These are phyloP conservation scores for roundworm (Caenorhabditis elegans) DNA, from an alignment of 1,140 invertebrate genomes.

Conservation along the genomic window WBcel235 BX284602.5:4625001-4625500, in stretches of 20 bases:
- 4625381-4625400: not conserved
- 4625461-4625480: not conserved
- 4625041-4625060: not conserved
- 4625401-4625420: not conserved
- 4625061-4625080: not conserved
- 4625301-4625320: not conserved
- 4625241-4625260: not conserved
- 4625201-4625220: not conserved
- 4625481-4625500: not conserved
- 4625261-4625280: not conserved
- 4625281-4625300: not conserved
- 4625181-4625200: not conserved
- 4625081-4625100: conserved; percentile 1
- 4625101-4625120: conserved; percentile 5
- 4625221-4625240: not conserved
- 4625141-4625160: not conserved
- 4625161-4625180: too few relatives aligned
- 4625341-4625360: conserved; percentile 1
- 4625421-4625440: not conserved
- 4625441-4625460: not conserved
- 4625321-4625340: not conserved
- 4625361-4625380: not conserved
- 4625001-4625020: conserved; percentile 30
- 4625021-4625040: conserved; percentile 32
- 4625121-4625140: conserved; percentile 9